Evolutionary conservation across 2,113 vertebrate species (phyloP).

Genomic region (Pterophyllum scalare): DNA sequence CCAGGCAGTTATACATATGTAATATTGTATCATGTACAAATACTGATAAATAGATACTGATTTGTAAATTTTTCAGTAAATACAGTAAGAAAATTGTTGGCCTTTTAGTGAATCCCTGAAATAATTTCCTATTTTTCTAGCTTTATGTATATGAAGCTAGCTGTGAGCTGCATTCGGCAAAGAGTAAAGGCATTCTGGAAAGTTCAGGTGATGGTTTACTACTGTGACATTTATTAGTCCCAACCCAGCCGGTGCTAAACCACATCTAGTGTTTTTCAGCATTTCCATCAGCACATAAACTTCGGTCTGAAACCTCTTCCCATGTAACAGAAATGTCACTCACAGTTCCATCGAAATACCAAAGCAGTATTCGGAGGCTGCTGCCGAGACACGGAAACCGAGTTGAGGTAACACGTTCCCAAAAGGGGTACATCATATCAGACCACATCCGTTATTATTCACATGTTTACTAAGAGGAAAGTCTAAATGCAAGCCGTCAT

Average conservation of each 20-base stretch:
- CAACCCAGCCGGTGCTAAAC: constrained; percentile 33
- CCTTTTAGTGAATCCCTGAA: background rate
- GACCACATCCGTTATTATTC: constrained; percentile 63
- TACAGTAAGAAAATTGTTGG: background rate
- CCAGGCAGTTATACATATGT: background rate
- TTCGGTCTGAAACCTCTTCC: constrained; percentile 34
- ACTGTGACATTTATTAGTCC: constrained; percentile 19
- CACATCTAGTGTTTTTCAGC: constrained; percentile 38
- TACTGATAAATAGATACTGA: background rate
- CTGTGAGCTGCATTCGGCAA: background rate
- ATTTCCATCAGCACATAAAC: constrained; percentile 11
- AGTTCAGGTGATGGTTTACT: background rate
- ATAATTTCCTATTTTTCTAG: background rate
- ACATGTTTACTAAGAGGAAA: constrained; percentile 45
- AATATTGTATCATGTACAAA: background rate
- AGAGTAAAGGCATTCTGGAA: background rate
- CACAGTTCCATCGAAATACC: constrained; percentile 54
- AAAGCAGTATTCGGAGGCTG: constrained; percentile 29
- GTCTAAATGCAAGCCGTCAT: background rate
- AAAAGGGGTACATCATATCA: background rate
- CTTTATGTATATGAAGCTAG: background rate
- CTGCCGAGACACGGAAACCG: constrained; percentile 22
- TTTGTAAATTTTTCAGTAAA: background rate
- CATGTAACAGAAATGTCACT: constrained; percentile 44
- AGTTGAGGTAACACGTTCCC: constrained; percentile 39